A percentile compares a stretch with the other conserved stretches of the same genome.
phyloP scores from a whole-genome alignment of 35 echinoderm and acorn worm genomes.

The Hemicentrotus pulcherrimus region DNA sequence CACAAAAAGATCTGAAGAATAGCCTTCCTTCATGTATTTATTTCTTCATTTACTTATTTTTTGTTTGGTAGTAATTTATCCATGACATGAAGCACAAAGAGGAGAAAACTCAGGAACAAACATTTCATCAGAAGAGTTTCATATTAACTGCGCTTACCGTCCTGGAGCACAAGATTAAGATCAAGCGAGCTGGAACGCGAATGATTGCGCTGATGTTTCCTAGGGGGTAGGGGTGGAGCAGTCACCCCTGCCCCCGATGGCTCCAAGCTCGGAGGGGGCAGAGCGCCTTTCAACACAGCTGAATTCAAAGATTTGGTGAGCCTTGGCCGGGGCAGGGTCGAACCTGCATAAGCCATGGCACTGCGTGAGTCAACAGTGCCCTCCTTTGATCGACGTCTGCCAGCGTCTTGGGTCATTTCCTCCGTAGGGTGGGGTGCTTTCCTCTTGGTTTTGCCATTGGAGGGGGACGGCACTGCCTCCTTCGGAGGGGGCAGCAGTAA shows the following conservation, averaged over 20 bases:
- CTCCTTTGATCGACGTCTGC: neutral
- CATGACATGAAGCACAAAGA: no score
- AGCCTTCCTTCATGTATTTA: no score
- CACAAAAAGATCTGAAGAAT: no score
- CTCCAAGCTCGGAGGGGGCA: slow-evolving; percentile 46
- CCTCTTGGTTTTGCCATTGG: neutral
- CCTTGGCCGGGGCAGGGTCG: slow-evolving; percentile 19
- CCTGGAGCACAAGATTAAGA: slow-evolving; percentile 56
- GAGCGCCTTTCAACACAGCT: neutral
- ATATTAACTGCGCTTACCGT: neutral
- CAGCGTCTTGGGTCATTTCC: neutral
- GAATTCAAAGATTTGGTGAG: neutral
- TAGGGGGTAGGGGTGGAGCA: slow-evolving; percentile 60
- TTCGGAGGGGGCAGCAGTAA: no score
- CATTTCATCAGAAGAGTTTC: neutral
- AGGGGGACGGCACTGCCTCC: neutral
- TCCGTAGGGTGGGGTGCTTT: neutral
- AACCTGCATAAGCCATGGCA: neutral
- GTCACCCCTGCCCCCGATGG: neutral
- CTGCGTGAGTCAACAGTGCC: neutral
- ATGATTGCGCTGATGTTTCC: slow-evolving; percentile 52
- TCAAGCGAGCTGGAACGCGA: slow-evolving; percentile 65
- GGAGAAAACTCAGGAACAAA: neutral
- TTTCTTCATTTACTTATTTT: no score
- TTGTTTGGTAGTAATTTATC: no score